Percentiles rank a stretch among this genome's conserved stretches.
Evolutionary conservation across 2,113 vertebrate genomes (phyloP).

Genomic region (Cyanistes caeruleus): DNA sequence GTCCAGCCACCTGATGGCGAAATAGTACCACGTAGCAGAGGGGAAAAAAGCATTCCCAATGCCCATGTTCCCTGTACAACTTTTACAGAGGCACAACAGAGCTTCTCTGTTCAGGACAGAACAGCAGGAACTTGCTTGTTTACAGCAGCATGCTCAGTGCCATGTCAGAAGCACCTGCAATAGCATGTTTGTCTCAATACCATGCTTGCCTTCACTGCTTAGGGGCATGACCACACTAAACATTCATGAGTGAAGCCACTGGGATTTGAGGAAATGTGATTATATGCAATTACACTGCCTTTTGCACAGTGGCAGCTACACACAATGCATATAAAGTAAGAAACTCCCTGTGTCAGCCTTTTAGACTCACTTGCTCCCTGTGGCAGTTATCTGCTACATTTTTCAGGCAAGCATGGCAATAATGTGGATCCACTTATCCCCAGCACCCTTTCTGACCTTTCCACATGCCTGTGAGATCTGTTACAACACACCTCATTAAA

Average conservation of each 20-base stretch:
- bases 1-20: neutral
- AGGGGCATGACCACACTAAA: neutral
- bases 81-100: neutral
- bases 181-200: neutral
- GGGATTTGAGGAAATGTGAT: neutral
- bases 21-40: neutral
- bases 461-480: neutral
- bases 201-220: neutral
- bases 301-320: neutral
- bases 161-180: fast-evolving
- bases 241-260: neutral
- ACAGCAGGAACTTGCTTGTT: neutral
- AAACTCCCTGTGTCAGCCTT: neutral
- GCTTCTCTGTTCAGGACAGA: neutral
- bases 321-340: neutral
- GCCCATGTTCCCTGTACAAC: neutral
- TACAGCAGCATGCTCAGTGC: neutral
- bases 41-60: neutral
- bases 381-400: neutral
- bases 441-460: neutral
- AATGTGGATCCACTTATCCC: neutral
- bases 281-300: neutral
- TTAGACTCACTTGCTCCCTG: neutral
- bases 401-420: neutral
- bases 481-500: neutral